phyloP scores from a whole-genome alignment of 1,140 invertebrate genomes.

The Zaprionus ghesquierei region DNA sequence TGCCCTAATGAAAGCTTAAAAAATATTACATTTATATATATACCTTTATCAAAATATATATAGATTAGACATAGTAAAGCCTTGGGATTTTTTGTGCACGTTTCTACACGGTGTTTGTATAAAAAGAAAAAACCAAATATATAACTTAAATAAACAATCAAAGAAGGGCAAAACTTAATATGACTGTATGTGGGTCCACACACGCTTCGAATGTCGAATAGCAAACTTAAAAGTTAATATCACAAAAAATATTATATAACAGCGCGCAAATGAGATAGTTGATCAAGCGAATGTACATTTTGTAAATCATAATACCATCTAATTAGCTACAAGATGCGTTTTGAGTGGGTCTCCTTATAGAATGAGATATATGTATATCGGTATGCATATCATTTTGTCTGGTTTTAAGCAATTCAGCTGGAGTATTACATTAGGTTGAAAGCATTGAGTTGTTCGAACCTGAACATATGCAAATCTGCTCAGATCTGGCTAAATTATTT shows the following conservation, averaged over 20 bases:
- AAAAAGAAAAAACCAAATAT: slow-evolving; percentile 35
- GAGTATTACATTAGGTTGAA: slow-evolving; percentile 66
- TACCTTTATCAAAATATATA: slow-evolving; percentile 33
- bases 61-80: slow-evolving; percentile 51
- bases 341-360: slow-evolving; percentile 29
- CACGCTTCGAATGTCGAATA: too few relatives aligned
- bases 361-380: slow-evolving; percentile 27
- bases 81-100: slow-evolving; percentile 63
- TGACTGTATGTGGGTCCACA: slow-evolving; percentile 27
- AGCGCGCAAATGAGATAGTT: slow-evolving; percentile 35
- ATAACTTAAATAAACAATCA: slow-evolving; percentile 36
- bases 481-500: slow-evolving; percentile 25
- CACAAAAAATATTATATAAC: slow-evolving; percentile 41
- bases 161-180: slow-evolving; percentile 47
- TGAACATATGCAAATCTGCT: slow-evolving; percentile 12
- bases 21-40: slow-evolving; percentile 32
- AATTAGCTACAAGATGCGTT: slow-evolving; percentile 9
- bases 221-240: slow-evolving; percentile 50
- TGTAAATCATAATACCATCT: slow-evolving; percentile 36
- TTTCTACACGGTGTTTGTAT: slow-evolving; percentile 68
- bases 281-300: slow-evolving; percentile 37
- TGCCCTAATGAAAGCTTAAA: slow-evolving; percentile 38
- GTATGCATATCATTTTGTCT: slow-evolving; percentile 34
- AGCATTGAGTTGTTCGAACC: slow-evolving; percentile 37
- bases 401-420: slow-evolving; percentile 50